Base-by-base conservation (phyloP, 2,888 invertebrate species). In the Stramonita haemastoma region DNA sequence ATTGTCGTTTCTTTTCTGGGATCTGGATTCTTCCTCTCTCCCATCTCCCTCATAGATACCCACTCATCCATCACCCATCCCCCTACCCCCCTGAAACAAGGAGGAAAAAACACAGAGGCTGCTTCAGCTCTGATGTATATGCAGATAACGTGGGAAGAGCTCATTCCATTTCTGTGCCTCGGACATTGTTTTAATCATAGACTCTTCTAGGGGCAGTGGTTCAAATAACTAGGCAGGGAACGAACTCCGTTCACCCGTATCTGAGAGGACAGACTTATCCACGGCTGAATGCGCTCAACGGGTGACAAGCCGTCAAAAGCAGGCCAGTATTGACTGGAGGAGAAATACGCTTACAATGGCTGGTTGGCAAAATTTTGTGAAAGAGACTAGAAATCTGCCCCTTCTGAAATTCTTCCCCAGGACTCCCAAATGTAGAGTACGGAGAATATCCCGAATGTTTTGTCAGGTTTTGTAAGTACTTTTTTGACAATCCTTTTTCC, bases 271-370 rank as follows among this genome's bases (percentile, higher is more conserved):
- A 1, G 79, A 79, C 2, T 79, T 34, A 34, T 79, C 79, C 79
- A 79, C 34, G 79, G 79, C 15, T 34, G 32, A 34, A 5, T 79
- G 79, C 17, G 15, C 34, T 34, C 34, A 73, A 26, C 29, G 73
- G 73, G n/a, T 73, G 73, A 73, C 73, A 34, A 79, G 79, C 32
- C 79, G 34, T 34, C 79, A 32, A 79, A 34, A 79, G 79, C 79
- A 79, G 32, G 79, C 34, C 34, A 15, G 79, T 34, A 34, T 79
- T 79, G 79, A 79, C 79, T 34, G 34, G 22, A 32, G 32, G 79
- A 32, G 19, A 32, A 8, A 19, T 22, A 60, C 15, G 26, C 22
- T 73, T 73, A 73, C 22, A 1, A n/a, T 11, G 26, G 11, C 6
- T 22, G 22, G 19, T 19, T 19, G 22, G 60, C 60, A 15, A 15